Conservation (phyloP, 1,140 invertebrate genomes). For the Colletes gigas region DNA sequence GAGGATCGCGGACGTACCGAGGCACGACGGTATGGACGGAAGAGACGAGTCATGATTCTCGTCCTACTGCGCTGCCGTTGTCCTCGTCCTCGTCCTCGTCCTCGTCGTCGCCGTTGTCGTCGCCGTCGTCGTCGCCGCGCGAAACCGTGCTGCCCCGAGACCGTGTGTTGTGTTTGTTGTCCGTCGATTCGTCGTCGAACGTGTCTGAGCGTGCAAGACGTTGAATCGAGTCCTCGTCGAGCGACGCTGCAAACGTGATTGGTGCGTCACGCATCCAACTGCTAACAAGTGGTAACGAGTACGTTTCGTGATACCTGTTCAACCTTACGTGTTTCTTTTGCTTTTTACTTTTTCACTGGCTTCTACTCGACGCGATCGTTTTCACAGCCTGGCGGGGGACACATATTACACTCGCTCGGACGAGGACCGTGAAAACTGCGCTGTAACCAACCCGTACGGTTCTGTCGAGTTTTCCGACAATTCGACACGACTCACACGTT, state of each 20-base stretch:
- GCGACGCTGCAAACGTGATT: slow-evolving; percentile 34
- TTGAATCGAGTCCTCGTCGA: slow-evolving; percentile 16
- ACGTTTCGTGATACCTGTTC: slow-evolving; percentile 4
- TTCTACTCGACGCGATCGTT: background rate
- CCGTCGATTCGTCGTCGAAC: slow-evolving; percentile 21
- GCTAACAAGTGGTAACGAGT: slow-evolving; percentile 48
- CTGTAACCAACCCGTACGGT: background rate
- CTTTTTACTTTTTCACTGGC: background rate
- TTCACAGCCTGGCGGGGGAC: no score
- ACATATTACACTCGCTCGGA: no score
- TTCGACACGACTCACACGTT: background rate
- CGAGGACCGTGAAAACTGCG: background rate
- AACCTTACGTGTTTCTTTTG: background rate
- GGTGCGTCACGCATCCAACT: slow-evolving; percentile 37
- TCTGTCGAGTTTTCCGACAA: background rate
- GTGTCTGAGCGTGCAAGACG: slow-evolving; percentile 33
- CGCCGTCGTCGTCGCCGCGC: slow-evolving; percentile 43
- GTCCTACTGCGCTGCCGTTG: slow-evolving; percentile 29
- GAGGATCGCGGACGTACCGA: slow-evolving; percentile 23
- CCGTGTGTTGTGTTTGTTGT: slow-evolving; percentile 17
- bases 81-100: slow-evolving; percentile 36
- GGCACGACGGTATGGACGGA: slow-evolving; percentile 41
- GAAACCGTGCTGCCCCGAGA: slow-evolving; percentile 24
- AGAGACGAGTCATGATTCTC: slow-evolving; percentile 49
- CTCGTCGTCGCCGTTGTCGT: slow-evolving; percentile 31